phyloP scores from a whole-genome alignment of 1,140 invertebrate genomes.

The Tyrophagus putrescentiae region DNA sequence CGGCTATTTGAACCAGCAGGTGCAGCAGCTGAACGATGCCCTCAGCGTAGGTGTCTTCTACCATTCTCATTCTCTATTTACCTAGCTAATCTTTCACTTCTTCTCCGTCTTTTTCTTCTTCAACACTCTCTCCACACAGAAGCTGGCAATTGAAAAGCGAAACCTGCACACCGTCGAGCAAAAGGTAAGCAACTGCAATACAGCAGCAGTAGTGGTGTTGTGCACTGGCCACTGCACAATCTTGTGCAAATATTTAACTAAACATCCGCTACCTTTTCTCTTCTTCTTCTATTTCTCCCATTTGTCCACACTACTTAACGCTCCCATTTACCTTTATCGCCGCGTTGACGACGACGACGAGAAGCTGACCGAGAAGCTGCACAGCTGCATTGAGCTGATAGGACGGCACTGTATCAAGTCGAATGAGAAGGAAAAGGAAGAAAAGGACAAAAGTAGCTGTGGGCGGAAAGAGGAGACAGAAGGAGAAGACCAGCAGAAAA shows the following conservation, averaged over 20 bases:
- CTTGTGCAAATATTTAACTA: not conserved
- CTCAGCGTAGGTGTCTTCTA: too few relatives aligned
- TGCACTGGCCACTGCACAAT: not conserved
- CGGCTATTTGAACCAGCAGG: too few relatives aligned
- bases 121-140: slow-evolving; percentile 2
- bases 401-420: too few relatives aligned
- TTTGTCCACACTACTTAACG: not conserved
- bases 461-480: too few relatives aligned
- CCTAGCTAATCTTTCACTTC: too few relatives aligned
- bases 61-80: too few relatives aligned
- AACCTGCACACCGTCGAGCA: not conserved
- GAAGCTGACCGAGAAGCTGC: too few relatives aligned
- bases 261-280: not conserved
- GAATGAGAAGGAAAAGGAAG: too few relatives aligned
- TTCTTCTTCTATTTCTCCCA: not conserved
- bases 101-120: not conserved
- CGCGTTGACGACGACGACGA: not conserved
- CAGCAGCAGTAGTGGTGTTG: not conserved
- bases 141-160: slow-evolving; percentile 3
- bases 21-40: too few relatives aligned
- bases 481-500: too few relatives aligned
- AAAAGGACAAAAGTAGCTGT: too few relatives aligned
- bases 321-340: not conserved
- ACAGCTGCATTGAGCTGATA: too few relatives aligned
- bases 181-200: not conserved